Evolutionary conservation across 2,113 vertebrate species (phyloP).

Genomic region (Nyctereutes procyonoides): DNA sequence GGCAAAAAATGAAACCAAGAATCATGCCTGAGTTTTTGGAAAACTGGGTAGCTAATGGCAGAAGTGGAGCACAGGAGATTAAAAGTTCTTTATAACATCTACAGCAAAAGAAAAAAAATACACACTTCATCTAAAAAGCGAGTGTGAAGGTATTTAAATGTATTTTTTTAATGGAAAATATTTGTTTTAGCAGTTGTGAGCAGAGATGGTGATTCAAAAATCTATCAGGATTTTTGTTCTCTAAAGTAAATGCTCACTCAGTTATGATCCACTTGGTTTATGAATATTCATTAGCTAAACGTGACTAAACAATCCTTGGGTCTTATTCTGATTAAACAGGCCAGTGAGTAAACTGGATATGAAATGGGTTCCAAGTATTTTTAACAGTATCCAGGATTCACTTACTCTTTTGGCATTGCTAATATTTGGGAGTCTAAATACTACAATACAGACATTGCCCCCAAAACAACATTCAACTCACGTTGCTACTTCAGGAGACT

Average conservation of each 20-base stretch:
- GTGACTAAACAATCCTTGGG: neutral
- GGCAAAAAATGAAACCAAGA: neutral
- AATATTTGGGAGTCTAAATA: neutral
- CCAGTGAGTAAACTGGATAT: neutral
- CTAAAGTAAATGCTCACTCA: neutral
- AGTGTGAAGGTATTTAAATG: neutral
- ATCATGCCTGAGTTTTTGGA: neutral
- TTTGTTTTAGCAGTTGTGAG: neutral
- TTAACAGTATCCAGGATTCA: neutral
- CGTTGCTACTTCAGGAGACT: neutral
- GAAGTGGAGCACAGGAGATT: neutral
- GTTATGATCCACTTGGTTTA: neutral
- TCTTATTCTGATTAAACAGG: neutral
- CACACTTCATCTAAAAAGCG: neutral
- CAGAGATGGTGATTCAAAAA: neutral
- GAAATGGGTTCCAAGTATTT: neutral
- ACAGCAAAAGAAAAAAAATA: neutral
- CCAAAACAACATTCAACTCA: neutral
- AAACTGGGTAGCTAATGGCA: neutral
- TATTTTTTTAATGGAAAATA: neutral
- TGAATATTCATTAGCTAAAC: neutral
- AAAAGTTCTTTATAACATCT: neutral
- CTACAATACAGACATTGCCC: neutral
- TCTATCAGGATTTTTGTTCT: neutral
- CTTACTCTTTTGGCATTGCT: neutral